These are phyloP conservation scores for Toxotes lorentzi DNA, from an alignment of 2,797 vertebrate species.

Conservation along the genomic window DNA sequence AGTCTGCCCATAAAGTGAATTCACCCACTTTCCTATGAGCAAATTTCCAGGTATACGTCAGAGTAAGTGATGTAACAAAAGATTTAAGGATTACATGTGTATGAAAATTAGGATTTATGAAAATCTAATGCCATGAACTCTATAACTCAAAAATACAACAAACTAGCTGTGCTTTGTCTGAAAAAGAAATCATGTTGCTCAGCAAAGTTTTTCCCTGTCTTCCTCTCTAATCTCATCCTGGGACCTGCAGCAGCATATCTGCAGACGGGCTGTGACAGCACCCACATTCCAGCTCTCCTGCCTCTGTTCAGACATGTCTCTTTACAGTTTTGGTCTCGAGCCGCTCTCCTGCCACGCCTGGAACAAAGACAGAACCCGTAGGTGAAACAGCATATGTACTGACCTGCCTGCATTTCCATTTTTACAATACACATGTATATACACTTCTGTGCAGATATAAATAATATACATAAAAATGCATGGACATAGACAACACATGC, in stretches of 20 bases:
- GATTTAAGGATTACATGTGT: not conserved
- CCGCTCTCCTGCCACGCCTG: slow-evolving; percentile 88
- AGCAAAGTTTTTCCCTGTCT: slow-evolving; percentile 1
- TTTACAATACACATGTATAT: not conserved
- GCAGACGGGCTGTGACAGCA: slow-evolving; percentile 28
- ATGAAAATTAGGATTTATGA: not conserved
- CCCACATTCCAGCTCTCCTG: slow-evolving; percentile 76
- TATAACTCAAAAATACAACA: not conserved
- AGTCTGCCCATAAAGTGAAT: not conserved
- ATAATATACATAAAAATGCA: not conserved
- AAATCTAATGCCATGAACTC: not conserved
- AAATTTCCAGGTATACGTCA: not conserved
- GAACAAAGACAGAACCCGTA: slow-evolving; percentile 85
- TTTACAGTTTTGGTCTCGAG: slow-evolving; percentile 86
- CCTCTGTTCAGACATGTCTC: slow-evolving; percentile 83
- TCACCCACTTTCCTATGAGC: not conserved
- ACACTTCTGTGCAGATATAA: not conserved
- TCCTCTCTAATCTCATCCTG: slow-evolving; percentile 23
- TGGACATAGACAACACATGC: not conserved
- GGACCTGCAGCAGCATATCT: slow-evolving; percentile 51
- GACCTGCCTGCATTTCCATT: slow-evolving; percentile 29
- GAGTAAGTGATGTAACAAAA: not conserved
- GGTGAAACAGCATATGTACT: slow-evolving; percentile 59
- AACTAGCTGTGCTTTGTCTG: not conserved
- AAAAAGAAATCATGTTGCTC: slow-evolving; percentile 6